Conservation (phyloP, 2,888 invertebrate species). For the Tetanocera ferruginea region DNA sequence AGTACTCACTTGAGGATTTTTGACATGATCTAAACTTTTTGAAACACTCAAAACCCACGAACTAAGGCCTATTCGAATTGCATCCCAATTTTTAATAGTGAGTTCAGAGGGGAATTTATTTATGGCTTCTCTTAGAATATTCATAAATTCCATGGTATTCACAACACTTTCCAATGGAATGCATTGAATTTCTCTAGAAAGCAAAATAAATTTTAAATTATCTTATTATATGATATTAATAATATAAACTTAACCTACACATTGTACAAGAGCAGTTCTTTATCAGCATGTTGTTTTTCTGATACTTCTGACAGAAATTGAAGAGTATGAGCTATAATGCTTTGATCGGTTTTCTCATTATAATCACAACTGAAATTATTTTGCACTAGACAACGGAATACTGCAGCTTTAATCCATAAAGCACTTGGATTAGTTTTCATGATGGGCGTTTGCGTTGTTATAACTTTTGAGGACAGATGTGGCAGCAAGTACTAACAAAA, state of each 20-base stretch:
- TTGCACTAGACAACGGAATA: constrained; percentile 58
- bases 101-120: constrained; percentile 62
- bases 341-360: constrained; percentile 62
- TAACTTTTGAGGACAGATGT: constrained; percentile 55
- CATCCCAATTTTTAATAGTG: constrained; percentile 78
- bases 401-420: constrained; percentile 62
- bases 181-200: constrained; percentile 57
- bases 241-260: constrained; percentile 59
- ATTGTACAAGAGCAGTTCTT: constrained; percentile 70
- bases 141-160: constrained; percentile 62
- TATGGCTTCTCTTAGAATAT: constrained; percentile 62
- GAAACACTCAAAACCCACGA: constrained; percentile 76
- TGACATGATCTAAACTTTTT: constrained; percentile 68
- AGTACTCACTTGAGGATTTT: constrained; percentile 72
- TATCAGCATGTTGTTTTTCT: constrained; percentile 59
- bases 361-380: constrained; percentile 63
- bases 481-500: constrained; percentile 58
- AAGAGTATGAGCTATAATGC: constrained; percentile 58
- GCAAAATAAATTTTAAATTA: neutral
- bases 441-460: constrained; percentile 55
- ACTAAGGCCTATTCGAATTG: constrained; percentile 78
- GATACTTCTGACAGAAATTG: constrained; percentile 65
- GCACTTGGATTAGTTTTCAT: constrained; percentile 56
- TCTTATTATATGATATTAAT: neutral
- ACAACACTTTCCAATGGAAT: constrained; percentile 55